phyloP scores from a whole-genome alignment of 2,888 invertebrate species.

The Mythimna vitellina region DNA sequence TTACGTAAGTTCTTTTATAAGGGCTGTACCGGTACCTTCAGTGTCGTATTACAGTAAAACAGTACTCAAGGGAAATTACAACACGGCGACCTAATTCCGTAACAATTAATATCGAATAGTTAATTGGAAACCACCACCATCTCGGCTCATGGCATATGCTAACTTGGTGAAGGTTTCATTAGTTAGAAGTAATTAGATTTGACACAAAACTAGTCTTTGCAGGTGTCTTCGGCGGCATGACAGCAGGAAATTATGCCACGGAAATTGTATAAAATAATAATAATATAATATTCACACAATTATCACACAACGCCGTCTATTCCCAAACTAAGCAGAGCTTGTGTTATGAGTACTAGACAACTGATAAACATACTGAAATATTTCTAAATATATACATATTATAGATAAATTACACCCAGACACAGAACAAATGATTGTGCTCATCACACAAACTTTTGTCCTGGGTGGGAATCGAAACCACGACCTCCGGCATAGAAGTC shows the following conservation, averaged over 20 bases:
- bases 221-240: not conserved
- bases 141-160: constrained; percentile 32
- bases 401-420: too few relatives aligned
- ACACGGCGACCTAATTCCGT: constrained; percentile 48
- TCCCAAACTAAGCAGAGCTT: too few relatives aligned
- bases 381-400: too few relatives aligned
- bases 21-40: constrained; percentile 44
- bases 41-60: constrained; percentile 20
- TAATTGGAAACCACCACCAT: constrained; percentile 51
- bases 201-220: not conserved
- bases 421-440: too few relatives aligned
- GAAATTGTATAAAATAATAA: too few relatives aligned
- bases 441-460: too few relatives aligned
- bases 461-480: too few relatives aligned
- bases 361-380: too few relatives aligned
- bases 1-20: constrained; percentile 48
- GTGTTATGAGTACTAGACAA: too few relatives aligned
- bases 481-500: too few relatives aligned
- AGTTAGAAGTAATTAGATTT: not conserved
- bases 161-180: constrained; percentile 15
- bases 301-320: too few relatives aligned
- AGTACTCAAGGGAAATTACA: constrained; percentile 54
- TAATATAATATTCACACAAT: too few relatives aligned
- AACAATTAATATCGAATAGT: constrained; percentile 55
- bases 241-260: not conserved